Evolutionary conservation across 1,140 invertebrate species (phyloP).

Genomic region (Heliconius hewitsoni): DNA sequence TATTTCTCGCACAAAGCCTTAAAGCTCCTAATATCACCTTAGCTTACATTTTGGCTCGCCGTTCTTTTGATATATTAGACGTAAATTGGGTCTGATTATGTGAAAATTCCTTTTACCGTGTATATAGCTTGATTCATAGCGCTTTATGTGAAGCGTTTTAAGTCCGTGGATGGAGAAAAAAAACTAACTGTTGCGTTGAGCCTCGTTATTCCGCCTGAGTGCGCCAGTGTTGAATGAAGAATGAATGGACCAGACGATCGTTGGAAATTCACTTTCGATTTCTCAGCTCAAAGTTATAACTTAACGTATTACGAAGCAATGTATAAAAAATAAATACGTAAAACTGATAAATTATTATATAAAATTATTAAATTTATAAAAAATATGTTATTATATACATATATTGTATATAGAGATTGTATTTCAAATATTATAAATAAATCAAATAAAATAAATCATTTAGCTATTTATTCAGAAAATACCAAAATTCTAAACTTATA

Average conservation of each 20-base stretch:
- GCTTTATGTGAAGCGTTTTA: conserved; percentile 36
- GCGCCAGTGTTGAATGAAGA: conserved; percentile 38
- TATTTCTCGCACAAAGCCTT: conserved; percentile 37
- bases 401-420: too few relatives aligned
- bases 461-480: too few relatives aligned
- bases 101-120: conserved; percentile 43
- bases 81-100: conserved; percentile 49
- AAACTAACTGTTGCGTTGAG: conserved; percentile 38
- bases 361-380: too few relatives aligned
- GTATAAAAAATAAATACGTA: too few relatives aligned
- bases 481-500: too few relatives aligned
- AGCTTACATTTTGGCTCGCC: conserved; percentile 46
- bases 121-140: conserved; percentile 36
- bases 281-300: conserved; percentile 21
- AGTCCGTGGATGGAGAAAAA: conserved; percentile 30
- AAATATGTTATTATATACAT: too few relatives aligned
- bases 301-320: too few relatives aligned
- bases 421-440: too few relatives aligned
- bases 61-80: conserved; percentile 55
- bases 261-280: conserved; percentile 45
- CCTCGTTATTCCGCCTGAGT: conserved; percentile 39
- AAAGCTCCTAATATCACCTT: conserved; percentile 48
- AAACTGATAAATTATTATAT: too few relatives aligned
- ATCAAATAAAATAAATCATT: too few relatives aligned
- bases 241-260: conserved; percentile 38